Percentiles rank a stretch among this genome's conserved stretches.
phyloP scores from a whole-genome alignment of 2,113 vertebrate genomes.

The Rhagologus leucostigma region DNA sequence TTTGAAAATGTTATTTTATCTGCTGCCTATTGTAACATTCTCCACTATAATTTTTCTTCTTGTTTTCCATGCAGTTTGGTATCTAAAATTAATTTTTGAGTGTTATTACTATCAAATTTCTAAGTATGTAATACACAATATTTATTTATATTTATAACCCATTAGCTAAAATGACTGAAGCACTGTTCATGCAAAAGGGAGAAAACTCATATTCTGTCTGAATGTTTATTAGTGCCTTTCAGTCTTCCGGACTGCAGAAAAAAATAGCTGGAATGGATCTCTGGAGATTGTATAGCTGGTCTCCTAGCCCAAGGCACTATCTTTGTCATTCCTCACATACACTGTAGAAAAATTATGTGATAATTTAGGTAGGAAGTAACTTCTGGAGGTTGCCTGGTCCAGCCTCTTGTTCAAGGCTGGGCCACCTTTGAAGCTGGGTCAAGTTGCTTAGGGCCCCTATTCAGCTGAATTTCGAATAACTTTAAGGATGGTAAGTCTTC shows the following conservation, averaged over 20 bases:
- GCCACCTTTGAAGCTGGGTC: not conserved
- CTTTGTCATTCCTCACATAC: conserved; percentile 18
- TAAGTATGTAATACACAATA: not conserved
- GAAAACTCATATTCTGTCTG: not conserved
- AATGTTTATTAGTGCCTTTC: conserved; percentile 11
- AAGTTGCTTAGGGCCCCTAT: not conserved
- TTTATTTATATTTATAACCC: not conserved
- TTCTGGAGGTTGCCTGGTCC: not conserved
- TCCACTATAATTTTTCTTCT: not conserved
- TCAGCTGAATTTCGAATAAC: not conserved
- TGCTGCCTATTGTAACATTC: not conserved
- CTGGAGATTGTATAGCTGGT: not conserved
- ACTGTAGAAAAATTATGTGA: not conserved
- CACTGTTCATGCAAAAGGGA: not conserved
- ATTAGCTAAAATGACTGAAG: not conserved
- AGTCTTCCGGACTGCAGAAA: not conserved
- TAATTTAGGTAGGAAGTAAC: not conserved
- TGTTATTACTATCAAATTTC: not conserved
- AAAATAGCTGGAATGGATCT: not conserved
- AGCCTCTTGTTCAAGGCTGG: not conserved
- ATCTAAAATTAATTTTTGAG: not conserved
- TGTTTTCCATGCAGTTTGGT: not conserved
- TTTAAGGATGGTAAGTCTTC: not conserved
- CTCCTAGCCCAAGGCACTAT: conserved; percentile 22
- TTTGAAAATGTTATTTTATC: not conserved